Base-by-base conservation (phyloP, 2,888 invertebrate genomes). In the Spialia ferax region DNA sequence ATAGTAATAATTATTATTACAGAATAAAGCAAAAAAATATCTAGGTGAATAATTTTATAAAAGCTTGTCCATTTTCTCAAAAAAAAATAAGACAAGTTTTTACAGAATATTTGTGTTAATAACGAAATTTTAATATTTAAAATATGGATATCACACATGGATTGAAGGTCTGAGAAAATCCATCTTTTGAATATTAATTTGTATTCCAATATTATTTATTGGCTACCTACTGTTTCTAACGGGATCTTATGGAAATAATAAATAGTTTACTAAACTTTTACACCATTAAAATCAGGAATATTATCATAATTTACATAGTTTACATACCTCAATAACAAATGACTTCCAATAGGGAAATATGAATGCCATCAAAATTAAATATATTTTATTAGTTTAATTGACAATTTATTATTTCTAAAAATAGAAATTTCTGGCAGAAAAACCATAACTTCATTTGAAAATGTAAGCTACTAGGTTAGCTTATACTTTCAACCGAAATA, bases 141-240 rank as follows among this genome's bases (percentile, higher is more conserved):
- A 0, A n/a, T 7, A 32, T 38, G 5, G 35, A 10, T 50, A 50
- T 22, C 48, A 45, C 45, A 10, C 18, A 18, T 45, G 8, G 23
- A 42, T 50, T 64, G 29, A 52, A 38, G n/a, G 38, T 26, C 13
- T 52, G 26, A 11, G 50, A 45, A 50, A 63, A 63, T 42, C 29
- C 32, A 38, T n/a, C 35, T 63, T 11, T 23, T 54, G 38, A 48
- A 26, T 42, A 63, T 63, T 55, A 42, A 63, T 38, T 38, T 15
- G 20, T 50, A 32, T 50, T 32, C 50, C 32, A 35, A 52, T 29
- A 42, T 50, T 50, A 59, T 65, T 65, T 65, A 65, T 52, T 20
- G 13, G 22, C 52, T 26, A 60, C 59, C 52, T 45, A 60, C 66
- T 60, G 60, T 59, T 57, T 38, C 45, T 38, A 66, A 66, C 66